These are phyloP conservation scores for Pogonomyrmex californicus DNA, from an alignment of 1,140 invertebrate genomes.

Conservation along the genomic window DNA sequence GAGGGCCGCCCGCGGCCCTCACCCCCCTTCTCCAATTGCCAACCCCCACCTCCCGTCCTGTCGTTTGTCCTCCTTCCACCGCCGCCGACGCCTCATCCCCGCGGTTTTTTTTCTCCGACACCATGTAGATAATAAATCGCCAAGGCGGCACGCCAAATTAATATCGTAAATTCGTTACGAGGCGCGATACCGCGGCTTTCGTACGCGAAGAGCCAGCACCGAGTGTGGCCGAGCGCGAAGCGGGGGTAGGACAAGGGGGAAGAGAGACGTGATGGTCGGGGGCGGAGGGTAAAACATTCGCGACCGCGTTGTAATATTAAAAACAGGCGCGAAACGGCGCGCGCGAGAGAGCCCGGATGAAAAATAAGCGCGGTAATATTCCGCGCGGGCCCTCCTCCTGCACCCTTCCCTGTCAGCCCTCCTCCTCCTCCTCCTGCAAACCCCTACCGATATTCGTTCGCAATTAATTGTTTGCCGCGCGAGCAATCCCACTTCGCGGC, in stretches of 20 bases:
- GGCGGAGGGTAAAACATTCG: conserved; percentile 73
- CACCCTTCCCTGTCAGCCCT: background rate
- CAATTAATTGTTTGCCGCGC: conserved; percentile 79
- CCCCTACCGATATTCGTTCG: conserved; percentile 73
- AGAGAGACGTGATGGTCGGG: conserved; percentile 29
- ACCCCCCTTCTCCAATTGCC: background rate
- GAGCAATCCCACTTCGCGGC: conserved; percentile 78
- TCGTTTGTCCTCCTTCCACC: background rate
- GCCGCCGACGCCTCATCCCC: conserved; percentile 18
- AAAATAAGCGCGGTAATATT: conserved; percentile 78
- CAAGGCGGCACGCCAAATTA: conserved; percentile 78
- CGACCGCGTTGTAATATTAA: conserved; percentile 79
- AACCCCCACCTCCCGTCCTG: background rate
- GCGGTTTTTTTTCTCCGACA: conserved; percentile 57
- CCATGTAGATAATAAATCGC: conserved; percentile 76
- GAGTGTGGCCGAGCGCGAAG: background rate
- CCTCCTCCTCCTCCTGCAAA: conserved; percentile 15
- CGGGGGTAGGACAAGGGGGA: background rate
- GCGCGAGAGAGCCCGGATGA: conserved; percentile 71
- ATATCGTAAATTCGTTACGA: conserved; percentile 79
- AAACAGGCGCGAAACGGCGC: conserved; percentile 78
- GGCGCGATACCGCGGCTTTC: conserved; percentile 73
- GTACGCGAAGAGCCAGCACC: conserved; percentile 49
- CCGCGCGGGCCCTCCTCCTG: conserved; percentile 66
- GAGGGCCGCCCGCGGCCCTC: conserved; percentile 51